These are phyloP conservation scores for Cynopterus brachyotis DNA, from an alignment of 2,113 vertebrate genomes.

Conservation along the genomic window DNA sequence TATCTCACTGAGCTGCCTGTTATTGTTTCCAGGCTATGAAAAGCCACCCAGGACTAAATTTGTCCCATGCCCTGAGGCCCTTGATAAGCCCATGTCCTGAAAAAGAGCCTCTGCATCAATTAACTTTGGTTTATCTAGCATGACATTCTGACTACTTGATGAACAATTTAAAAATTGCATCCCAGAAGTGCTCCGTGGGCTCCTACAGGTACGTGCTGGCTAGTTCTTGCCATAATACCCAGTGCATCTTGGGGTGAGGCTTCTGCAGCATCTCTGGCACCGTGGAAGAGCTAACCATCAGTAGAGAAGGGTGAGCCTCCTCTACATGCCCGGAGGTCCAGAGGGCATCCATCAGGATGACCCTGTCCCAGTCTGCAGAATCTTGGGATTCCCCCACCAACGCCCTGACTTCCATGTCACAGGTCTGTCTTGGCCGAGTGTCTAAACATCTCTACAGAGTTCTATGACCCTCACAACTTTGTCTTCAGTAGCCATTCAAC, in stretches of 20 bases:
- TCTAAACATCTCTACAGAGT: background rate
- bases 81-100: background rate
- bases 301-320: background rate
- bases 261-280: background rate
- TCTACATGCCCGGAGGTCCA: background rate
- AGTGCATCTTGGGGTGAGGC: accelerated
- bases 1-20: background rate
- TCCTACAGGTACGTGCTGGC: too few relatives aligned
- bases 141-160: background rate
- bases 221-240: background rate
- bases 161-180: background rate
- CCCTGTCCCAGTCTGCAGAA: too few relatives aligned
- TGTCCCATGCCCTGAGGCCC: background rate
- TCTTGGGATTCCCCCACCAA: background rate
- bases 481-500: background rate
- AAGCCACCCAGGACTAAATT: background rate
- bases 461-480: background rate
- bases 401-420: background rate
- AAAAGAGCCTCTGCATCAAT: background rate
- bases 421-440: background rate
- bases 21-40: background rate
- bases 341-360: too few relatives aligned
- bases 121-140: background rate
- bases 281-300: background rate
- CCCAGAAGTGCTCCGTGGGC: background rate